Evolutionary conservation across 2,888 invertebrate genomes (phyloP).

Genomic region (Oithona nana): DNA sequence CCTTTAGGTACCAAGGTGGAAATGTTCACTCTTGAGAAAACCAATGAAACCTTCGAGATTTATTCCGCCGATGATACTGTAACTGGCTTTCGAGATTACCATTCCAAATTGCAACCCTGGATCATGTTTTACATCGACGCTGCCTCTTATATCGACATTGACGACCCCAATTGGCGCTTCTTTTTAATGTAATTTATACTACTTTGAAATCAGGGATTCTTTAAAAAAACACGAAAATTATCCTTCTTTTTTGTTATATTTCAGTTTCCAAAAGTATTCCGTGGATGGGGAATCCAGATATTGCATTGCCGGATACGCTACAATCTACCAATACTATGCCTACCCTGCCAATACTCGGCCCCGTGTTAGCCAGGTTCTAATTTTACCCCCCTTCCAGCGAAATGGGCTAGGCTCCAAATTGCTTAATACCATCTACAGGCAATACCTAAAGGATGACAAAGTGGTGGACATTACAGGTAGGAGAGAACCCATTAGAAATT

Average conservation of each 20-base stretch:
- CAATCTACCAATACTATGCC: constrained; percentile 83
- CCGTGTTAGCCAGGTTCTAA: constrained; percentile 74
- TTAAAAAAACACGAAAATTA: too few relatives aligned
- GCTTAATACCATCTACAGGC: constrained; percentile 40
- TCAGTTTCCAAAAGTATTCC: constrained; percentile 28
- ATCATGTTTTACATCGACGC: constrained; percentile 91
- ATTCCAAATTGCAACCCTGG: constrained; percentile 52
- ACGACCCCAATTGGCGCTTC: constrained; percentile 78
- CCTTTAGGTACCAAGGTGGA: constrained; percentile 52
- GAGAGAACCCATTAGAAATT: too few relatives aligned
- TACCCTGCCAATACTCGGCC: constrained; percentile 72
- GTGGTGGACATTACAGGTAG: constrained; percentile 43
- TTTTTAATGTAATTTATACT: constrained; percentile 33
- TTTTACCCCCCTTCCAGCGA: constrained; percentile 76
- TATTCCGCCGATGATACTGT: constrained; percentile 18
- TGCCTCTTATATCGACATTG: constrained; percentile 75
- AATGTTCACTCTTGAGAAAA: constrained; percentile 31
- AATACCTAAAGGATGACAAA: constrained; percentile 34
- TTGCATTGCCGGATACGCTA: constrained; percentile 67
- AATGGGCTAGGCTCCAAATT: constrained; percentile 65
- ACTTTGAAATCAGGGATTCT: too few relatives aligned
- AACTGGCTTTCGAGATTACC: not conserved
- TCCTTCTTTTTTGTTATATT: too few relatives aligned
- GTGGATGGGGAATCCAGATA: constrained; percentile 35
- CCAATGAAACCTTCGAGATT: constrained; percentile 9